Base-by-base conservation (phyloP, 1,140 invertebrate species). In the Augochlora pura region DNA sequence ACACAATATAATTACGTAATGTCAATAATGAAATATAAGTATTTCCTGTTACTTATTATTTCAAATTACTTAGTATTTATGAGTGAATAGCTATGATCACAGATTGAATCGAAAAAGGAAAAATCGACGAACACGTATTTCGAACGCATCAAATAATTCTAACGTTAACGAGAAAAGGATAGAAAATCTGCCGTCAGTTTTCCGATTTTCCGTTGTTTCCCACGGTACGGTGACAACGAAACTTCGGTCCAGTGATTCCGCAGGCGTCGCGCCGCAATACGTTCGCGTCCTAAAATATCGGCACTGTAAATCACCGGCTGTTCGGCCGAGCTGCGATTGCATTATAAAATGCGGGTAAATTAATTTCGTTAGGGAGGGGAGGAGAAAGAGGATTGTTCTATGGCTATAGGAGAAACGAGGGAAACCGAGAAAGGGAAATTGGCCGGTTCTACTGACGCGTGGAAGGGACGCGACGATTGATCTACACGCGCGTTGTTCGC, bases 261-360 rank as follows among this genome's bases (percentile, higher is more conserved):
- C 27, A 54, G 25, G 57, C 54, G 39, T 64, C 27, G 72, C 16
- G n/a, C 52, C 25, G 27, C 54, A 32, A 49, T 42, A 59, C 25
- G 42, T 59, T 64, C 46, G 14, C 77, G 52, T 71, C 62, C 57
- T 77, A 62, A 90, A 86, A 90, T 89, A 90, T 88, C 85, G 86
- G 72, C 60, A 62, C 81, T 84, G 82, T 90, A 89, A 90, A 90
- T 91, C 88, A 84, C 79, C 71, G 68, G 66, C 70, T 65, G 69
- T 65, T 70, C 83, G 68, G 57, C 72, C 74, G 82, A 57, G 69
- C 42, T 66, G 75, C 87, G 87, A 90, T 90, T 87, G 89, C 87
- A 90, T 90, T 90, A 88, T 91, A 91, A 91, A 91, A 90, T 82
- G 81, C 80, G 80, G 86, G 84, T 86, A 86, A 89, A 91, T 90